Base-by-base conservation (phyloP, 2,113 vertebrate species). In the Nesogale talazaci region DNA sequence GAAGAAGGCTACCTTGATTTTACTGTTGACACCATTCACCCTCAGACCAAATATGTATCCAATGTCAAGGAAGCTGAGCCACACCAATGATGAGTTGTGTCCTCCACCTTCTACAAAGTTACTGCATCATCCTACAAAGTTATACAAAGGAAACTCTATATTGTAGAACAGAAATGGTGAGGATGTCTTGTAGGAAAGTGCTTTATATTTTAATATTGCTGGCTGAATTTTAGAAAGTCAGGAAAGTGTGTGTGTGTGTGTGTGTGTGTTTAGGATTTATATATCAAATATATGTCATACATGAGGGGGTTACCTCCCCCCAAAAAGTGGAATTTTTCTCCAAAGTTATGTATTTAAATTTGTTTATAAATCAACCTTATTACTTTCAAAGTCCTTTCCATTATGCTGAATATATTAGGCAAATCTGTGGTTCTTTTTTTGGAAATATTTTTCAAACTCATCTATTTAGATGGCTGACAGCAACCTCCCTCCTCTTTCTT, bases 1-100 rank as follows among this genome's bases (percentile, higher is more conserved):
- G 20, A 20, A 57, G 17, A 20, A 67, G n/a, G 17, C 14, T 7
- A 29, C 6, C 83, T 20, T 25, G 38, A 3, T 59, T 40, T 77
- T 38, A 5, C 46, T 2, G 4, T 0, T 23, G 65, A 23, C 0
- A 0, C 27, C 52, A 2, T 8, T 12, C 12, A 10, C 29, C 25
- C 1, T 15, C 19, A 34, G 15, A 52, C 36, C 8, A 36, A 56
- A 19, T 36, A 46, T 10, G 29, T 25, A 16, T 70, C 63, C 9
- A 36, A 29, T 20, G 6, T 17, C 23, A 67, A 6, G 34, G 42
- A 19, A 25, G 34, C 20, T 56, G 40, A 7, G 7, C 14, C 4
- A 22, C 23, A 19, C 22, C 31, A 17, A 46, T 23, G 74, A 36
- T 0, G 17, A 9, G 2, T 12, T 8, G 57, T 25, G 52, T 52